Base-by-base conservation (phyloP, 2,888 invertebrate genomes). In the Tachina grossa region DNA sequence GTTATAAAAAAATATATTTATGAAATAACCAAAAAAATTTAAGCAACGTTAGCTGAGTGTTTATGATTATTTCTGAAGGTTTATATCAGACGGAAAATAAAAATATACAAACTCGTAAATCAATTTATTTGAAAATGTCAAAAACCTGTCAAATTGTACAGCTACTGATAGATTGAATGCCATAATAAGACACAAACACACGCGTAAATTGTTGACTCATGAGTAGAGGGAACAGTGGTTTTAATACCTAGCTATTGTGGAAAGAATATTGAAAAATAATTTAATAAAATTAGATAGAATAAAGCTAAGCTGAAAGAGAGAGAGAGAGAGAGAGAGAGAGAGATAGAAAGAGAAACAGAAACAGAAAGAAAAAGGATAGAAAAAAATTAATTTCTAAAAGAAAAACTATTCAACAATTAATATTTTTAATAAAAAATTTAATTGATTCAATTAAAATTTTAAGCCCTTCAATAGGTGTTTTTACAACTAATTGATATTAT, bases 61-160 rank as follows among this genome's bases (percentile, higher is more conserved):
- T 43, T 22, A 14, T 83, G 71, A 77, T 77, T 72, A 47, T 57
- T n/a, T 68, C 51, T 59, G 80, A 59, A 74, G 74, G 74, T 68
- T 61, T 51, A 53, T 81, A 75, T 47, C 22, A 68, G 66, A 83
- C 43, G 51, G 41, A 19, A 16, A 78, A 53, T 59, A 47, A 45
- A 87, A 88, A 59, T 51, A 63, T 45, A 53, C 61, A 85, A 79
- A 59, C 79, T 83, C 85, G 83, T 91, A 91, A 91, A 91, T 91
- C 90, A 91, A 91, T 90, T 91, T 90, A 91, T 91, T 91, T 90
- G 68, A 87, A 89, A 90, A 90, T 91, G 90, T 91, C 90, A 90
- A 89, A 88, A 89, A 89, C 88, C 91, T 90, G 91, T 91, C 90
- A 91, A 90, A 91, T 89, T 88, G 88, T 89, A 90, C 88, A 89